phyloP scores from a whole-genome alignment of 1,140 invertebrate genomes.

The Mycetomoellerius zeteki region DNA sequence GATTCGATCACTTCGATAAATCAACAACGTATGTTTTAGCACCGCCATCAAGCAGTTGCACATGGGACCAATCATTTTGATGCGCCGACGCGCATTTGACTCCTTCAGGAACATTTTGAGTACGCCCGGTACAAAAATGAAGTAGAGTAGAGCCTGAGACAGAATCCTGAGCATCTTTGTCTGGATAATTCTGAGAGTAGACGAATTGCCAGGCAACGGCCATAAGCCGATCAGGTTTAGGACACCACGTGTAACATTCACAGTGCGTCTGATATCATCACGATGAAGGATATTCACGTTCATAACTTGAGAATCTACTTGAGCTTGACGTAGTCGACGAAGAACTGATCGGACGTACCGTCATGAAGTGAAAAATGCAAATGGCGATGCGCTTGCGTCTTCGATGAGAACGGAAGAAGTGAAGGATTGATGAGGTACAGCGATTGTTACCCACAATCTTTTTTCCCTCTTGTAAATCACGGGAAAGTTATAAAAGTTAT shows the following conservation, averaged over 20 bases:
- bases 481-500: background rate
- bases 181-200: background rate
- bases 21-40: conserved; percentile 74
- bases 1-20: conserved; percentile 68
- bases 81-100: conserved; percentile 2
- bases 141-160: background rate
- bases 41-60: conserved; percentile 75
- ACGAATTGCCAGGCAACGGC: background rate
- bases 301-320: background rate
- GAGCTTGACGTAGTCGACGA: background rate
- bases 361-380: background rate
- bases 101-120: conserved; percentile 37
- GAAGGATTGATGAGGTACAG: background rate
- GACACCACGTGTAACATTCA: conserved; percentile 14
- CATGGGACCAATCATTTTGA: conserved; percentile 77
- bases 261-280: background rate
- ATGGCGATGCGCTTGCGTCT: conserved; percentile 39
- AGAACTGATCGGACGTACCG: background rate
- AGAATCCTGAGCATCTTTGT: background rate
- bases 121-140: conserved; percentile 34
- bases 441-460: background rate
- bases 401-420: conserved; percentile 11
- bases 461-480: conserved; percentile 17
- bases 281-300: background rate
- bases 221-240: conserved; percentile 44